Evolutionary conservation across 37 sponge, comb jelly and placozoan species (phyloP), one percentile per base, ranked within the genome.

Genomic region (Tethya wilhelma): DNA sequence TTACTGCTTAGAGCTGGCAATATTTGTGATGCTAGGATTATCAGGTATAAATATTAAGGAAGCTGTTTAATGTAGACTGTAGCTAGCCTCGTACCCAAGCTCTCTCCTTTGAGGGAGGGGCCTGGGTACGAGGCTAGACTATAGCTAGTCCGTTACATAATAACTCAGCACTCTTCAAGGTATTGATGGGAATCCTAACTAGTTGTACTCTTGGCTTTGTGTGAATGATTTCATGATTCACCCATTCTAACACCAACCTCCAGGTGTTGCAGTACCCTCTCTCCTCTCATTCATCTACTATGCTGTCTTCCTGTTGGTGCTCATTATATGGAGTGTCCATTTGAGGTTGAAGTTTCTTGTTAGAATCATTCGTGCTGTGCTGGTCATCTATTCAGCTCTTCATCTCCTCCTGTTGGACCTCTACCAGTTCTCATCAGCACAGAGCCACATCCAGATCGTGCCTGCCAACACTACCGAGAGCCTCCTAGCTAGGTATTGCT

Each of bases 341-440:
- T 25, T 78, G 30, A 73, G 45, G 25, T 33, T 75, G 23, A 20
- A 38, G 0, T 30, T 4, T 4, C 32, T 63, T 28, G 36, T 74
- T 11, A 42, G 80, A 30, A 70, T 45, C 17, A 33, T 90, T 6
- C 49, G 80, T 56, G 38, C 63, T 17, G 17, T 84, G 0, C 59
- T 78, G 4, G 43, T 84, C 39, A 22, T 87, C 67, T 91, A 85
- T 60, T 19, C 79, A 7, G 75, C 78, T 20, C 34, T 86, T 22
- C 95, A 94, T 71, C 74, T 94, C 29, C 38, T 94, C 12, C 40
- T 77, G 25, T 65, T 94, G 43, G 78, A 94, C 69, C 71, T 94
- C 38, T 94, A 84, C 65, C 95, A 94, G 82, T 84, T 94, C 42
- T 62, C 83, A n/a, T 44, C 70, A 25, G 79, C 64, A 0, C 93